Evolutionary conservation across 2,797 vertebrate species (phyloP), one percentile per base, ranked within the genome.

Genomic region (Morus bassanus): DNA sequence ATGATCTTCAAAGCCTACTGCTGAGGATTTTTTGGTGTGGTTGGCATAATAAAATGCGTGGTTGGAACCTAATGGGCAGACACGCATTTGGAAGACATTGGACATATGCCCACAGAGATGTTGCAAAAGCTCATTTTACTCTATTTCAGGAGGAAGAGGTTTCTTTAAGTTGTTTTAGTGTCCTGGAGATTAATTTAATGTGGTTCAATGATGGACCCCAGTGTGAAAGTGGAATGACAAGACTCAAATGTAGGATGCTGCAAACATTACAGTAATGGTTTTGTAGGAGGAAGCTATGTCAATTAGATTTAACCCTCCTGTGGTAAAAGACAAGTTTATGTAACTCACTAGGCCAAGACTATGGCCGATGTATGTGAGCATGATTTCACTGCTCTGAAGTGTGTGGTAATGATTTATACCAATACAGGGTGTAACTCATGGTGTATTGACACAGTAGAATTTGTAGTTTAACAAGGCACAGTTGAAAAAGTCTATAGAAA

Each of bases 331-430:
- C 7, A 53, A 53, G 12, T 35, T 23, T 64, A 0, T 51, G 13
- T 45, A 75, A 57, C 22, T 75, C 48, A 13, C 28, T 43, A 17
- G 31, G 30, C 28, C 28, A 37, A 65, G 80, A 27, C 43, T 28
- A 15, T 22, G 50, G 28, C 37, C 0, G 0, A 3, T 28, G 39
- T 15, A 41, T 24, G 0, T 0, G 3, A 91, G 8, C 24, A 21
- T 0, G 0, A 9, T 63, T 91, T 65, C 39, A 50, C 31, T 70
- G 27, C 48, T 63, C 51, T 74, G 28, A 70, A 61, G n/a, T 21
- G 13, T 64, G 22, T 4, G 3, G 13, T 46, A 56, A 35, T 41
- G 30, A 61, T 72, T 72, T 88, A 37, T 72, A 65, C 27, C 18
- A 28, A 16, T 39, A 24, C 15, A 39, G 16, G 18, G 21, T 15